A percentile compares a stretch with the other conserved stretches of the same genome.
Conservation (phyloP, 2,113 vertebrate genomes). For the Gracilinanus agilis region DNA sequence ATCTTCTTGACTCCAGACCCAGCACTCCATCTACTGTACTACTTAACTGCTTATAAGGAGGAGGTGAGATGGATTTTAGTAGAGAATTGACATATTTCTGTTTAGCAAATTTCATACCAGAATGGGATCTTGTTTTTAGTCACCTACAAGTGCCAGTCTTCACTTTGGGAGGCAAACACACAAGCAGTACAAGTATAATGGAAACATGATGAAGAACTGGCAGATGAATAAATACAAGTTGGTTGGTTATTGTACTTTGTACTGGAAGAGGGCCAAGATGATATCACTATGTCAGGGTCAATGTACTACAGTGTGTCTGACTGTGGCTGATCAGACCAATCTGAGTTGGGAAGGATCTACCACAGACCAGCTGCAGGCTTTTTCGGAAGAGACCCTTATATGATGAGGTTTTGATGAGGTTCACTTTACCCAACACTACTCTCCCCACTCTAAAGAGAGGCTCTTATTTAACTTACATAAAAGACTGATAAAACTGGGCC, state of each 20-base stretch:
- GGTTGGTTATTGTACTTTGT: too few species aligned
- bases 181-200: background rate
- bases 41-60: background rate
- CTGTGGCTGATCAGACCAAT: too few species aligned
- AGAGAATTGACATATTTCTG: background rate
- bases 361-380: too few species aligned
- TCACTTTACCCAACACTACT: background rate
- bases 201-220: background rate
- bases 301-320: too few species aligned
- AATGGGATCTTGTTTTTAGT: background rate
- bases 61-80: background rate
- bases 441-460: background rate
- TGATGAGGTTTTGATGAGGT: background rate
- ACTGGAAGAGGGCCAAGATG: too few species aligned
- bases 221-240: background rate
- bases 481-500: slow-evolving; percentile 55
- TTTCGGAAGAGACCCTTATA: background rate
- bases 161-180: background rate
- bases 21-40: background rate
- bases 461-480: slow-evolving; percentile 77
- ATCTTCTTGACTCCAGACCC: background rate
- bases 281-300: too few species aligned
- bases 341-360: too few species aligned
- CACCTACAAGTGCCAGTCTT: background rate
- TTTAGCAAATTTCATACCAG: background rate